Evolutionary conservation across 2,888 invertebrate species (phyloP).

Genomic region (Tenthredo amoena): DNA sequence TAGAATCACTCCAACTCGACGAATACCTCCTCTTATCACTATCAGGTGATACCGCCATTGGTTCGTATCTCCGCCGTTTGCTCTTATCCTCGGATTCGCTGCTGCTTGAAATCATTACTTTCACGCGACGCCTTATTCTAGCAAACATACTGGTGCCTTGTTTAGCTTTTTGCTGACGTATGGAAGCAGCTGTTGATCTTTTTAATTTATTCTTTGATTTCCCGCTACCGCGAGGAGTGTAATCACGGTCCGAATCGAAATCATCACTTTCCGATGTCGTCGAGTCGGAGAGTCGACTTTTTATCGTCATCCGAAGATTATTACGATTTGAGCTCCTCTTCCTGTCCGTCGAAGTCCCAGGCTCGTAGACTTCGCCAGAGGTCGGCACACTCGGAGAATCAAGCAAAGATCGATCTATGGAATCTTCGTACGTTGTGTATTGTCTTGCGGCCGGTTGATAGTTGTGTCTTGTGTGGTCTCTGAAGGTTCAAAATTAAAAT

Average conservation of each 20-base stretch:
- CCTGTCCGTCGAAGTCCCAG: constrained; percentile 37
- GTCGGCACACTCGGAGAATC: constrained; percentile 45
- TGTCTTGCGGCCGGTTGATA: constrained; percentile 17
- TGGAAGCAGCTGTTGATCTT: not conserved
- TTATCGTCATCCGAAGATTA: constrained; percentile 48
- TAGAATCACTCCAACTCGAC: constrained; percentile 60
- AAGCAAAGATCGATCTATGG: constrained; percentile 9
- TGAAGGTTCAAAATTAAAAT: not conserved
- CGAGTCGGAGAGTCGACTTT: constrained; percentile 49
- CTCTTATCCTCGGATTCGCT: constrained; percentile 33
- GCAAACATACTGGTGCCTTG: not conserved
- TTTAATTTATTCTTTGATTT: constrained; percentile 29
- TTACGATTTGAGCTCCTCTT: constrained; percentile 42
- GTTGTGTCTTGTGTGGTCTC: constrained; percentile 17
- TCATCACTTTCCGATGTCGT: constrained; percentile 56
- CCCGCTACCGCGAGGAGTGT: constrained; percentile 55
- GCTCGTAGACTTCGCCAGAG: constrained; percentile 40
- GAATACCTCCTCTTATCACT: constrained; percentile 56
- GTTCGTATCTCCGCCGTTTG: not conserved
- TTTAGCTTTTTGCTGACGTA: not conserved
- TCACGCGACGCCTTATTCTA: constrained; percentile 11
- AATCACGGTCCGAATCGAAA: constrained; percentile 63
- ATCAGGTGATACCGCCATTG: not conserved
- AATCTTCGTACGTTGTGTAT: not conserved
- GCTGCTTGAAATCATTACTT: constrained; percentile 46